These are phyloP conservation scores for Diprion similis DNA, from an alignment of 1,140 invertebrate genomes.

Conservation along the genomic window DNA sequence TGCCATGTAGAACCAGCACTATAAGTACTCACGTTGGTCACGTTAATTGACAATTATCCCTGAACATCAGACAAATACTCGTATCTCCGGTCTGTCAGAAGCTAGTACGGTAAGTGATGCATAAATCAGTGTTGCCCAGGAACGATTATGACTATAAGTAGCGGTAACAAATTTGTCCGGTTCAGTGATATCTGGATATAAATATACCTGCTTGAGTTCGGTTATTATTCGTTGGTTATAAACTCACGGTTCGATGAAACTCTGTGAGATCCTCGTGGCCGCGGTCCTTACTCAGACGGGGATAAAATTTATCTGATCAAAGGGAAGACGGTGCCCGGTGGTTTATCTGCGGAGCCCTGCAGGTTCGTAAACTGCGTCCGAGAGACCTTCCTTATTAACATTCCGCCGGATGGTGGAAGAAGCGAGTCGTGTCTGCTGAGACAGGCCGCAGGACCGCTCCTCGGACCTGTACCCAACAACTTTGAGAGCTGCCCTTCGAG, in stretches of 20 bases:
- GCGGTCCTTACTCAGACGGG: background rate
- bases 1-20: no score
- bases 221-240: no score
- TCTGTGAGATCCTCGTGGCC: background rate
- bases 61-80: no score
- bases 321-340: background rate
- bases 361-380: background rate
- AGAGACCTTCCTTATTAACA: conserved; percentile 9
- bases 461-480: background rate
- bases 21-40: no score
- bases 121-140: no score
- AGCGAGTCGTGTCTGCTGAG: background rate
- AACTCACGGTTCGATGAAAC: background rate
- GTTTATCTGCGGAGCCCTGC: background rate
- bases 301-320: background rate
- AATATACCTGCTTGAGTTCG: no score
- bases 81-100: no score
- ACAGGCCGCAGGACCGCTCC: conserved; percentile 1
- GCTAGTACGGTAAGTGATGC: no score
- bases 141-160: no score
- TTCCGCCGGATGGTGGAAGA: conserved; percentile 14
- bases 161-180: background rate
- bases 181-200: background rate
- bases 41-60: no score
- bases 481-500: conserved; percentile 5